Conservation (phyloP, 2,797 vertebrate genomes). For the Moxostoma hubbsi region DNA sequence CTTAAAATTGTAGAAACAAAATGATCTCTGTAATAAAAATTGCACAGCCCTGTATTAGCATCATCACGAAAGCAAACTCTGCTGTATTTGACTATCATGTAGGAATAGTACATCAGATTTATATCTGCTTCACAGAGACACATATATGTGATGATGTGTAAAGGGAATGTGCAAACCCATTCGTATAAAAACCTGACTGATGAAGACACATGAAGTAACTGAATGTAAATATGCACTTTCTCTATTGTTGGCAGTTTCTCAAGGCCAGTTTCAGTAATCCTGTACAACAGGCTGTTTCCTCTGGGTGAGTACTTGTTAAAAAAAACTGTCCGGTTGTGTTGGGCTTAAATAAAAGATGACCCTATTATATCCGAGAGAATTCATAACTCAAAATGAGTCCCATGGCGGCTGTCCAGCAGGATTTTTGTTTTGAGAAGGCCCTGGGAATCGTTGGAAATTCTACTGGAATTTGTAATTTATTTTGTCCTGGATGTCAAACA, state of each 20-base stretch:
- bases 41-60: too few relatives aligned
- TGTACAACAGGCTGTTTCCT: slow-evolving; percentile 39
- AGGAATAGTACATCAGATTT: too few relatives aligned
- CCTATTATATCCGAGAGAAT: slow-evolving; percentile 47
- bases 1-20: too few relatives aligned
- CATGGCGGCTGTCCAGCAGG: slow-evolving; percentile 28
- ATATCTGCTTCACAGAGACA: too few relatives aligned
- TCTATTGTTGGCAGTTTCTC: not conserved
- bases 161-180: too few relatives aligned
- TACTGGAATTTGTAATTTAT: not conserved
- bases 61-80: too few relatives aligned
- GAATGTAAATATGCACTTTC: not conserved
- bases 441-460: not conserved
- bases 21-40: too few relatives aligned
- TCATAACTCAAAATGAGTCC: slow-evolving; percentile 36
- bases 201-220: too few relatives aligned
- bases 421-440: not conserved
- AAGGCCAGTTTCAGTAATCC: not conserved
- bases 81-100: too few relatives aligned
- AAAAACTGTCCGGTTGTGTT: slow-evolving; percentile 38
- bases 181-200: too few relatives aligned
- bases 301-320: not conserved
- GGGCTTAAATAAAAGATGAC: slow-evolving; percentile 28
- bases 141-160: too few relatives aligned
- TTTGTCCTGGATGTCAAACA: not conserved